Evolutionary conservation across 2,888 invertebrate species (phyloP).

Genomic region (Erebia epiphron): DNA sequence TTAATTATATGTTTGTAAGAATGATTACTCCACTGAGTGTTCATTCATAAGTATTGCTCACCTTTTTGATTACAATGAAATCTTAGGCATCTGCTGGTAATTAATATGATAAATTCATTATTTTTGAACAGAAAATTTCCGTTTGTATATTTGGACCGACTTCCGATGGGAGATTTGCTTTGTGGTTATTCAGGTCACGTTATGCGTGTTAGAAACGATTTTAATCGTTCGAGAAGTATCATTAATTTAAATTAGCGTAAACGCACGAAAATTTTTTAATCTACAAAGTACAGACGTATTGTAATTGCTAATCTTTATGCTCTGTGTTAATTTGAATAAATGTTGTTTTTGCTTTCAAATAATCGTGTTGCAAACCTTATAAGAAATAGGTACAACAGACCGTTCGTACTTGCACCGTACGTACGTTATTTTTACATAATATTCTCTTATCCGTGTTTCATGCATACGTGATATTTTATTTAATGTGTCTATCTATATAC

Average conservation of each 20-base stretch:
- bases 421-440: too few relatives aligned
- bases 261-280: slow-evolving; percentile 20
- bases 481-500: too few relatives aligned
- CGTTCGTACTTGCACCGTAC: too few relatives aligned
- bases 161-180: slow-evolving; percentile 55
- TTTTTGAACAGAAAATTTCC: slow-evolving; percentile 16
- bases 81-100: background rate
- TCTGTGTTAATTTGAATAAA: slow-evolving; percentile 18
- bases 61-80: background rate
- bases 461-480: too few relatives aligned
- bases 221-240: slow-evolving; percentile 18
- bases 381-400: background rate
- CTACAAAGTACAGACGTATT: slow-evolving; percentile 9
- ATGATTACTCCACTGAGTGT: too few relatives aligned
- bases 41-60: too few relatives aligned
- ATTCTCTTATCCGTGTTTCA: too few relatives aligned
- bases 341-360: background rate
- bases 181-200: slow-evolving; percentile 54
- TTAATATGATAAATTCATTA: background rate
- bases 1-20: too few relatives aligned
- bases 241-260: slow-evolving; percentile 15
- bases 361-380: background rate
- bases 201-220: slow-evolving; percentile 33
- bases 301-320: slow-evolving; percentile 4
- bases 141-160: slow-evolving; percentile 16